Evolutionary conservation across 2,797 vertebrate species (phyloP).

Genomic region (Anas acuta): DNA sequence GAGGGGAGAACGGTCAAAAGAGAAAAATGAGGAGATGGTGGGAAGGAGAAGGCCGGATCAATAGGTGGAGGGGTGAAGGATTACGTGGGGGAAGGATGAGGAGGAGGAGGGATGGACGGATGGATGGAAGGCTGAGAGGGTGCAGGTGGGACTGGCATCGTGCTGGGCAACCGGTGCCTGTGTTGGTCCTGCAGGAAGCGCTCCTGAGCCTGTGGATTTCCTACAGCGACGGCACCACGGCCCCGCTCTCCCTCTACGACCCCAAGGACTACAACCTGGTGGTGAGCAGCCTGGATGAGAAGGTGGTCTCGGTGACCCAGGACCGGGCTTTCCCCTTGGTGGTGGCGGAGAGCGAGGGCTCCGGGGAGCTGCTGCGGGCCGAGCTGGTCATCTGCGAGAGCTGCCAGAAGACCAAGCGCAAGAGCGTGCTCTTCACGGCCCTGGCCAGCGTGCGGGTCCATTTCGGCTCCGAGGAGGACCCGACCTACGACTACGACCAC

Average conservation of each 20-base stretch:
- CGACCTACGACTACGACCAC: constrained; percentile 77
- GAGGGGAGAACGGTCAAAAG: background rate
- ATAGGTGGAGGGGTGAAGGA: background rate
- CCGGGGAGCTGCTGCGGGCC: constrained; percentile 84
- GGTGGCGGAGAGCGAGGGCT: constrained; percentile 89
- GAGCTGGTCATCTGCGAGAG: constrained; percentile 95
- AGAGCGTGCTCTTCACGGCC: constrained; percentile 89
- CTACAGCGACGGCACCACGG: constrained; percentile 93
- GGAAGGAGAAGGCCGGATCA: background rate
- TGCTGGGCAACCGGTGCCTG: constrained; percentile 49
- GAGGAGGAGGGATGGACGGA: background rate
- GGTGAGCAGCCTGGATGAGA: constrained; percentile 89
- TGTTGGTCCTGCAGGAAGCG: constrained; percentile 85
- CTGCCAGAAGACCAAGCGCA: constrained; percentile 98
- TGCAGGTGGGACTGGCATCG: constrained; percentile 9
- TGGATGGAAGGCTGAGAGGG: background rate
- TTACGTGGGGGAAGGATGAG: background rate
- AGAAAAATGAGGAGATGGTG: background rate
- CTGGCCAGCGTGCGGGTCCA: constrained; percentile 87
- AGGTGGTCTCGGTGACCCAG: constrained; percentile 87
- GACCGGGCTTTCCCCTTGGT: constrained; percentile 89
- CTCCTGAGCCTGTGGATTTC: constrained; percentile 94
- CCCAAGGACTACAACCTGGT: constrained; percentile 95
- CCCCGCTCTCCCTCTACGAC: constrained; percentile 90
- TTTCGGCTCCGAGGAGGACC: constrained; percentile 86